Evolutionary conservation across 2,797 vertebrate species (phyloP), one percentile per base, ranked within the genome.

Genomic region (Clarias pachynema): DNA sequence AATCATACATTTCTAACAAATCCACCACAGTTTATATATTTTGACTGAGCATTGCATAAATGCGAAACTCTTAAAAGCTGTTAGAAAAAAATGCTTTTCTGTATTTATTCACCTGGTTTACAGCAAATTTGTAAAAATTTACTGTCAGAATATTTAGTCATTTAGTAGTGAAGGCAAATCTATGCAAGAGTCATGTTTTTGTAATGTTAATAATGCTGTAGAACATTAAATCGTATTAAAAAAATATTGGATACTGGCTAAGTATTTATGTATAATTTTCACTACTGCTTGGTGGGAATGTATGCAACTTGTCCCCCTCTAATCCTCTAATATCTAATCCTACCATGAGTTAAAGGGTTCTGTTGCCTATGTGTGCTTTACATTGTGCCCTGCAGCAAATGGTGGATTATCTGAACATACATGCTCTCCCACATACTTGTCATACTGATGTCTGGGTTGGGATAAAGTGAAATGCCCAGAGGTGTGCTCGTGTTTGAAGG

Each of bases 321-420:
- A 31, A 79, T 69, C 10, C 53, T 62, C 70, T 20, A 87, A 16
- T 49, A 49, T 49, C 44, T 49, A 49, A 49, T 12, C 44, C 37
- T 14, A 15, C 73, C 29, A 70, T 81, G 72, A 84, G 73, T 70
- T 86, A 40, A 82, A 79, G 16, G 68, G 80, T 65, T 63, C 37
- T 65, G 81, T 81, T 68, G 63, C 5, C 8, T 85, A 73, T 87
- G 63, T 86, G 57, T 22, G 34, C 44, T 31, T 49, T 31, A 53
- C 37, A 40, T 53, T 62, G 1, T 80, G 24, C 53, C 31, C 26
- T 73, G 53, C 22, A 81, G 57, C 12, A 14, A 79, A 81, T 26
- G 24, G 12, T 65, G 44, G 40, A 24, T 81, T 73, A 79, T 15
- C 44, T 72, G 24, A 81, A 69, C 81, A 53, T 65, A 31, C 72